These are phyloP conservation scores for Mormoops blainvillei DNA, from an alignment of 2,113 vertebrate genomes.

Conservation along the genomic window DNA sequence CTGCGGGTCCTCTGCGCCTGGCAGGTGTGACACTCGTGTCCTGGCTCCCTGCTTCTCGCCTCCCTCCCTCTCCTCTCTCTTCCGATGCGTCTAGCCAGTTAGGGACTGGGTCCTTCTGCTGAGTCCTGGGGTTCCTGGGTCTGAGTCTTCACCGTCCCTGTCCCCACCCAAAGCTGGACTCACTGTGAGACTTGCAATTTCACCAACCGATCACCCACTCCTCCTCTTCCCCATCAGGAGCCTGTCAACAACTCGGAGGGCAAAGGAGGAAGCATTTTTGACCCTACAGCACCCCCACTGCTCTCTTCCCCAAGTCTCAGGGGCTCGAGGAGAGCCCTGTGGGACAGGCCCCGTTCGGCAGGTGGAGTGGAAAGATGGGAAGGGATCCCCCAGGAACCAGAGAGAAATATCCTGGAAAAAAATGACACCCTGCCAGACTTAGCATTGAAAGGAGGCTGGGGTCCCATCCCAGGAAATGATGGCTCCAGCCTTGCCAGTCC, in stretches of 20 bases:
- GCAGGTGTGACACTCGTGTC: neutral
- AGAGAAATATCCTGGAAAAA: neutral
- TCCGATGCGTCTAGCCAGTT: neutral
- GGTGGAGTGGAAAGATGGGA: neutral
- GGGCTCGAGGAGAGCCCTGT: neutral
- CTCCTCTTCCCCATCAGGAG: neutral
- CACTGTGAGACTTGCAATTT: neutral
- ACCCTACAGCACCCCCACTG: neutral
- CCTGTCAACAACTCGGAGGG: neutral
- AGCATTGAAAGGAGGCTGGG: fast-evolving
- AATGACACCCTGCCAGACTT: neutral
- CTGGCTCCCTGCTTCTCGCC: neutral
- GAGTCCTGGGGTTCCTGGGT: neutral
- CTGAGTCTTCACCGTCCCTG: neutral
- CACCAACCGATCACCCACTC: neutral
- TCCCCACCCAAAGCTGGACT: neutral
- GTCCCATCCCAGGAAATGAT: neutral
- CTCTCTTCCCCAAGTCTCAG: neutral
- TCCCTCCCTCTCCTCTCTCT: neutral
- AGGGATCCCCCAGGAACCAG: neutral
- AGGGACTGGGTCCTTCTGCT: neutral
- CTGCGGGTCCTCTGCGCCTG: neutral
- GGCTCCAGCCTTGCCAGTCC: neutral
- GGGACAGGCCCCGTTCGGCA: neutral
- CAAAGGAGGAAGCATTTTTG: neutral